Evolutionary conservation across 2,113 vertebrate genomes (phyloP).

Genomic region (Corvus cornix): DNA sequence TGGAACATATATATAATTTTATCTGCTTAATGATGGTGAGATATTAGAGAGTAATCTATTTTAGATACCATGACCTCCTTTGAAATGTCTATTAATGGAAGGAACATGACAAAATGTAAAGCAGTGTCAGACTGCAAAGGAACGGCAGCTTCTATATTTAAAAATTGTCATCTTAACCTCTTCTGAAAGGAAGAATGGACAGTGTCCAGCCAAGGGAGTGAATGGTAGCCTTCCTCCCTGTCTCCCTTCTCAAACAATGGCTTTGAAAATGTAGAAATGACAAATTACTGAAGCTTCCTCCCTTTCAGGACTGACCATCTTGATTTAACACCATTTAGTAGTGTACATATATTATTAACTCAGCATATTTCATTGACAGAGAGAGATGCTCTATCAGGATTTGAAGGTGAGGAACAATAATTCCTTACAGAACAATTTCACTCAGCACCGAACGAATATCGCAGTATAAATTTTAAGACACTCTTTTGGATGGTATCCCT

Average conservation of each 20-base stretch:
- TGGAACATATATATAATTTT: background rate
- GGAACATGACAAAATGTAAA: background rate
- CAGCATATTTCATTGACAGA: background rate
- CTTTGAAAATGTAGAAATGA: background rate
- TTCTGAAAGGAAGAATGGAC: background rate
- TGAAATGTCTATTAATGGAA: slow-evolving; percentile 12
- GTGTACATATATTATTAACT: background rate
- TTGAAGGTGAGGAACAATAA: background rate
- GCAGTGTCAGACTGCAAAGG: background rate
- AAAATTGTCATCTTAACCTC: background rate
- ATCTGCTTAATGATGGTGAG: background rate
- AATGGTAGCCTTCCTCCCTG: background rate
- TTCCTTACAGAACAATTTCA: background rate
- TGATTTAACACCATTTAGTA: background rate
- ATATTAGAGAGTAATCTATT: slow-evolving; percentile 14
- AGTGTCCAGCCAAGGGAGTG: background rate
- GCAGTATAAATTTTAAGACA: background rate
- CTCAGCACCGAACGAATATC: background rate
- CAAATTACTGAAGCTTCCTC: background rate
- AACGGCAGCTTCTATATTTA: background rate
- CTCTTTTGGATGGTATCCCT: background rate
- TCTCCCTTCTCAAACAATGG: background rate
- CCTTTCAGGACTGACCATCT: background rate
- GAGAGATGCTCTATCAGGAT: background rate
- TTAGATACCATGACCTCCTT: background rate